A percentile compares a stretch with the other conserved stretches of the same genome.
Evolutionary conservation across 2,888 invertebrate species (phyloP).

Genomic region (Chrysodeixis includens): DNA sequence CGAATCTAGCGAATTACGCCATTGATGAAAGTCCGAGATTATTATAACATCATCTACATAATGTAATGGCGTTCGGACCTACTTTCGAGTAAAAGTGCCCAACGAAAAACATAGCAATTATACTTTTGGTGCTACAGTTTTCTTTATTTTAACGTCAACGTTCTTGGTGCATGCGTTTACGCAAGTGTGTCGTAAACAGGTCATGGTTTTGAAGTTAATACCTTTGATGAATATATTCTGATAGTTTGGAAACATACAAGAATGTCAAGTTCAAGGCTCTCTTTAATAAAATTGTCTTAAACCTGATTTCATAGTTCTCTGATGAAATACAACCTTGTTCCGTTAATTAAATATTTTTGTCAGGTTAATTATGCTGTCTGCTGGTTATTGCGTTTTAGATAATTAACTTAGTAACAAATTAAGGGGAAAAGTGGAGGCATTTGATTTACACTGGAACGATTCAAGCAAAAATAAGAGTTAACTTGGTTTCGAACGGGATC

Average conservation of each 20-base stretch:
- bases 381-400: background rate
- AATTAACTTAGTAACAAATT: background rate
- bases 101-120: constrained; percentile 46
- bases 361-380: background rate
- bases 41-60: constrained; percentile 61
- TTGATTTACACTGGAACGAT: background rate
- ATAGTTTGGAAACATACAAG: constrained; percentile 16
- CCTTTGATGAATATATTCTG: constrained; percentile 17
- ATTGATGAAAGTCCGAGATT: constrained; percentile 64
- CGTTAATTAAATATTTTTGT: constrained; percentile 10
- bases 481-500: no score
- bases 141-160: constrained; percentile 40
- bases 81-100: constrained; percentile 54
- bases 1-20: constrained; percentile 57
- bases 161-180: constrained; percentile 27
- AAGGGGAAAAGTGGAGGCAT: background rate
- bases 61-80: constrained; percentile 48
- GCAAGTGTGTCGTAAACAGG: constrained; percentile 40
- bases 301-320: constrained; percentile 21
- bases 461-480: background rate
- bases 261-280: constrained; percentile 25
- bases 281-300: constrained; percentile 20
- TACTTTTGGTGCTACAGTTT: constrained; percentile 34
- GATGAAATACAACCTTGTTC: constrained; percentile 7
- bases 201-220: constrained; percentile 31